Evolutionary conservation across 2,888 invertebrate genomes (phyloP).

Genomic region (Exephanes ischioxanthus): DNA sequence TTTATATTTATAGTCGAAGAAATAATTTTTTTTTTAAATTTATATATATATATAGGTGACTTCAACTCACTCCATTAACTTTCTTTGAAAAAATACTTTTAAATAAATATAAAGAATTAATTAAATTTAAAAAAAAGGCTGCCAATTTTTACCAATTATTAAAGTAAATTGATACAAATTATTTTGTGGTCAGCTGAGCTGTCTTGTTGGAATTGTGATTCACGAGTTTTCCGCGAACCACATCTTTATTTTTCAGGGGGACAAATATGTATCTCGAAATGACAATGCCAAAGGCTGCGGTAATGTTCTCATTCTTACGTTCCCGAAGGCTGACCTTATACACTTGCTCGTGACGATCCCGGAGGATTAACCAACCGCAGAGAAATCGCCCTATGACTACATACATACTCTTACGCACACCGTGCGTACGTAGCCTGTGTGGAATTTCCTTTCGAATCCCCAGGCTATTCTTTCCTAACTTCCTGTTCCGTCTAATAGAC

Average conservation of each 20-base stretch:
- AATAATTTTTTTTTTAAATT: too few relatives aligned
- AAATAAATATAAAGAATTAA: too few relatives aligned
- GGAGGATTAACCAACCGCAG: slow-evolving; percentile 42
- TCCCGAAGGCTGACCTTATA: slow-evolving; percentile 53
- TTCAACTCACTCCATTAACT: too few relatives aligned
- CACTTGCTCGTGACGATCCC: slow-evolving; percentile 34
- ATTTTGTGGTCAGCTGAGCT: not conserved
- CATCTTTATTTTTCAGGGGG: not conserved
- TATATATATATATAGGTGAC: too few relatives aligned
- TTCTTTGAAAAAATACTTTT: too few relatives aligned
- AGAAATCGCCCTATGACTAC: slow-evolving; percentile 58
- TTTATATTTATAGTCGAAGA: too few relatives aligned
- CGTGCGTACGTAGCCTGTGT: slow-evolving; percentile 42
- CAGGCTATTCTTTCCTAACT: slow-evolving; percentile 45
- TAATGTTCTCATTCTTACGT: slow-evolving; percentile 46
- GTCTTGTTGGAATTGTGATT: slow-evolving; percentile 16
- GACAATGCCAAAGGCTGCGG: not conserved
- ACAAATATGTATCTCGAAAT: slow-evolving; percentile 38
- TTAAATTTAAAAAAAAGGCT: too few relatives aligned
- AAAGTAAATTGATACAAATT: not conserved
- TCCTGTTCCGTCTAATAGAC: slow-evolving; percentile 39
- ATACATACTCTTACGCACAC: not conserved
- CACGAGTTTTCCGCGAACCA: not conserved
- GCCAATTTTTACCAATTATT: too few relatives aligned
- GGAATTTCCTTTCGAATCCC: slow-evolving; percentile 61